These are phyloP conservation scores for Furcula furcula DNA, from an alignment of 2,888 invertebrate genomes.

Conservation along the genomic window DNA sequence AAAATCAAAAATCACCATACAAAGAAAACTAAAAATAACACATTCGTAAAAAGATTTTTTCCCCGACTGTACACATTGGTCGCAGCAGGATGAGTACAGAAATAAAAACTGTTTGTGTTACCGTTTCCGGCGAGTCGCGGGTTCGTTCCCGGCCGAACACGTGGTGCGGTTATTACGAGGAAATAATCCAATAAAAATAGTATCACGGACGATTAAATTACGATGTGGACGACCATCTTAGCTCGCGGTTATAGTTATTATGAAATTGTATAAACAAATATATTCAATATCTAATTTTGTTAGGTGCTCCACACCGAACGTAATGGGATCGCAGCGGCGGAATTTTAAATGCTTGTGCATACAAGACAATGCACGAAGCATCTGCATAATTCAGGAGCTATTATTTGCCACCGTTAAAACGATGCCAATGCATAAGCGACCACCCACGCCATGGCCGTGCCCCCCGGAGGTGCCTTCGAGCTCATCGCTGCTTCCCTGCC, in stretches of 20 bases:
- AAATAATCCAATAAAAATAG: constrained; percentile 77
- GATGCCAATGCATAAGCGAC: no score
- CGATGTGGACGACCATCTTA: constrained; percentile 37
- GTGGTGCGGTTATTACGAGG: constrained; percentile 70
- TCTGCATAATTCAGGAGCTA: no score
- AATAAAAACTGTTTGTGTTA: constrained; percentile 81
- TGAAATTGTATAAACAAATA: constrained; percentile 29
- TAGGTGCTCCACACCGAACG: no score
- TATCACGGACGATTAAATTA: constrained; percentile 61
- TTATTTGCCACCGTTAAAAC: no score
- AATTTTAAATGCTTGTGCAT: no score
- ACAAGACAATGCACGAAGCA: no score
- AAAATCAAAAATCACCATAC: neutral
- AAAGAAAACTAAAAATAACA: neutral
- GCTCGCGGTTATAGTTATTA: constrained; percentile 26
- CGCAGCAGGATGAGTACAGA: constrained; percentile 68
- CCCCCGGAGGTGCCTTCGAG: no score
- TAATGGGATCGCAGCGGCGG: no score
- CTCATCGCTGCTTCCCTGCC: no score
- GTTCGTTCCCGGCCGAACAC: constrained; percentile 60
- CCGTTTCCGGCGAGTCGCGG: constrained; percentile 71
- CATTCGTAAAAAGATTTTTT: neutral
- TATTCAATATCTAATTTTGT: no score
- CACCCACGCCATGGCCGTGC: no score
- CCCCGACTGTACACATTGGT: constrained; percentile 24